phyloP scores from a whole-genome alignment of 2,888 invertebrate genomes.

The Hirtodrosophila duncani region DNA sequence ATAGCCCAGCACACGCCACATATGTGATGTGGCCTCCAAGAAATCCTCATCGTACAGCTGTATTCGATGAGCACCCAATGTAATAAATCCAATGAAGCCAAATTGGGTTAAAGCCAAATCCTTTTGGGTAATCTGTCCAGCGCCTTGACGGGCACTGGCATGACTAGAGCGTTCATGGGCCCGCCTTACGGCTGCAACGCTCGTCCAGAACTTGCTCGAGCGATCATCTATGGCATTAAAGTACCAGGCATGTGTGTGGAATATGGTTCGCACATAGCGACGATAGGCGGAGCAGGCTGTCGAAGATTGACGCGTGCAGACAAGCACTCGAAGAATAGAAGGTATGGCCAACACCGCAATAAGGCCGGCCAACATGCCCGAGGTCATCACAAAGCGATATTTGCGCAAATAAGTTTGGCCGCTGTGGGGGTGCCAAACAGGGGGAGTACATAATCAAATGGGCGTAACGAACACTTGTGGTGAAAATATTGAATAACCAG shows the following conservation, averaged over 20 bases:
- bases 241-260: conserved; percentile 90
- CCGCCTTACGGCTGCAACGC: conserved; percentile 83
- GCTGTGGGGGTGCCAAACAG: conserved; percentile 77
- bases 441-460: background rate
- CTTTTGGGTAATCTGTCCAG: conserved; percentile 85
- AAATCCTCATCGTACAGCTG: conserved; percentile 83
- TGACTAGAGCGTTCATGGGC: conserved; percentile 84
- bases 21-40: conserved; percentile 87
- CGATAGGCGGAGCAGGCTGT: conserved; percentile 84
- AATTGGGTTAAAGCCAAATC: conserved; percentile 92
- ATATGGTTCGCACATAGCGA: conserved; percentile 88
- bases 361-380: conserved; percentile 87
- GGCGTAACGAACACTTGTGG: background rate
- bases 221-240: conserved; percentile 68
- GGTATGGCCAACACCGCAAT: conserved; percentile 87
- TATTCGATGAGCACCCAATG: conserved; percentile 82
- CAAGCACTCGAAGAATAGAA: conserved; percentile 85
- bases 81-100: conserved; percentile 88
- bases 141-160: conserved; percentile 78
- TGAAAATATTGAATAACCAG: conserved; percentile 1
- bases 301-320: conserved; percentile 85
- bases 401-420: conserved; percentile 86
- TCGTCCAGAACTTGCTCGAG: conserved; percentile 83
- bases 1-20: conserved; percentile 90
- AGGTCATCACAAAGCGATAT: conserved; percentile 84